These are phyloP conservation scores for Calameuta idolon DNA, from an alignment of 2,888 invertebrate species.

Conservation along the genomic window DNA sequence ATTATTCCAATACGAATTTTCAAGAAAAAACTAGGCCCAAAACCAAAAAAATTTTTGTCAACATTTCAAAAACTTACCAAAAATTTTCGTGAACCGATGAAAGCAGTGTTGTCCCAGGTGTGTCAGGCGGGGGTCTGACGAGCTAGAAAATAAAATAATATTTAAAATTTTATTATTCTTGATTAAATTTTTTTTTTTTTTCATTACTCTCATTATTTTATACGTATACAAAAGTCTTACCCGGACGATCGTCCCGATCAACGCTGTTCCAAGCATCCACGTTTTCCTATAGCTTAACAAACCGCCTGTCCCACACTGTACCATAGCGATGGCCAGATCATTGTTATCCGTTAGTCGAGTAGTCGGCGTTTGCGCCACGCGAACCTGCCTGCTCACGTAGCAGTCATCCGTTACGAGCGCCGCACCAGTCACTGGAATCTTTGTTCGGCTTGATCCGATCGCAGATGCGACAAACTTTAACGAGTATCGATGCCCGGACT, in stretches of 20 bases:
- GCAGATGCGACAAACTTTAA: conserved; percentile 53
- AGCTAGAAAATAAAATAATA: not conserved
- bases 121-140: too few species aligned
- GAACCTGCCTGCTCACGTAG: conserved; percentile 51
- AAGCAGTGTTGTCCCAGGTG: too few species aligned
- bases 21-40: too few species aligned
- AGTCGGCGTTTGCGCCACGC: conserved; percentile 17
- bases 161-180: not conserved
- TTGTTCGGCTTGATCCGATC: conserved; percentile 50
- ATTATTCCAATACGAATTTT: not conserved
- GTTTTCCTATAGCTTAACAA: conserved; percentile 27
- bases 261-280: not conserved
- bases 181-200: not conserved
- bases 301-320: conserved; percentile 27
- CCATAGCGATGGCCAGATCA: conserved; percentile 26
- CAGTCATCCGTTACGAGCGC: conserved; percentile 54
- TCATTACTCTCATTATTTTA: not conserved
- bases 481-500: conserved; percentile 55
- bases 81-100: too few species aligned
- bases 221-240: not conserved
- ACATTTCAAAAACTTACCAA: too few species aligned
- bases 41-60: too few species aligned
- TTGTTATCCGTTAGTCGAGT: conserved; percentile 27
- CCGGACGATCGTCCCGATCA: not conserved
- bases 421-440: conserved; percentile 42